Evolutionary conservation across 2,888 invertebrate genomes (phyloP), one percentile per base, ranked within the genome.

Genomic region (Yponomeuta malinellus): DNA sequence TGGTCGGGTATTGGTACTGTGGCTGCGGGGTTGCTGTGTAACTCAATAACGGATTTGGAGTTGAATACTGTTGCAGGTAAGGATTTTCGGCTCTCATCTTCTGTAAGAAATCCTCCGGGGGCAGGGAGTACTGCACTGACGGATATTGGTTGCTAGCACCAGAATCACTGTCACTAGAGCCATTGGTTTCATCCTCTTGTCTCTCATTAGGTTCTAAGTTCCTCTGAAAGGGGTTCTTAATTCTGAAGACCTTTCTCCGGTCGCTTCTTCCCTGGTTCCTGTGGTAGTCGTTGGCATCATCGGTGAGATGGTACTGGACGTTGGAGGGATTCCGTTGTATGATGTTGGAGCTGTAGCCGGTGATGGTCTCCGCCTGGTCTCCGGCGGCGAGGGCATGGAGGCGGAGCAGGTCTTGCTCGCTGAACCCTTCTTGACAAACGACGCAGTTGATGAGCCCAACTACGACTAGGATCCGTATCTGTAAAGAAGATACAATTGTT

Each of bases 111-210:
- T 90, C 89, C 72, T 92, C 92, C 10, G 93, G 92, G 73, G 93
- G 93, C 73, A 92, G 80, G 48, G 90, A 90, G 78, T 91, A 93
- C 81, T 91, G 90, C 79, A 90, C 78, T 64, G 89, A 84, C 73
- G 88, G 83, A 84, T 92, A 90, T 82, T 92, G 91, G 81, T 90
- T 91, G 84, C 92, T 93, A 81, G 91, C 88, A 77, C 88, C 89
- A 74, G 79, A 88, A 79, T 93, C 93, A 70, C 83, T 85, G 63
- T 78, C 71, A 73, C 83, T 79, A 23, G 66, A 69, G 1, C 43
- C 43, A 9, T 63, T 71, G 71, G 75, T 73, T 63, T 77, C 81
- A 64, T 77, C 79, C 48, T 77, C 80, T 73, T 81, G 83, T 71
- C 76, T 77, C 71, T 77, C 78, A 63, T 81, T 79, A 52, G 85